A percentile compares a stretch with the other conserved stretches of the same genome.
Evolutionary conservation across 2,797 vertebrate species (phyloP).

Genomic region (Lacerta bilineata): DNA sequence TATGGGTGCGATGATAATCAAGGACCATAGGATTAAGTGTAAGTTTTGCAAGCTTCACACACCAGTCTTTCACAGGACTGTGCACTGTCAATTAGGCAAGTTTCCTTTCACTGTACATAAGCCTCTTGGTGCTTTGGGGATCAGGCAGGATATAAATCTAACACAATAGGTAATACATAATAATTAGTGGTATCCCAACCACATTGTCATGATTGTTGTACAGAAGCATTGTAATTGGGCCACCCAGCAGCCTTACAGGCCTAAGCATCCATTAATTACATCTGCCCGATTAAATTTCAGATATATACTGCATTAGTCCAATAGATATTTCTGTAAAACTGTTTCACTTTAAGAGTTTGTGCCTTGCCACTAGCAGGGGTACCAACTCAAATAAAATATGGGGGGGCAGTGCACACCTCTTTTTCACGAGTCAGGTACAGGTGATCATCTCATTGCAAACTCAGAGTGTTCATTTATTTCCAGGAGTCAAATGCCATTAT

Average conservation of each 20-base stretch:
- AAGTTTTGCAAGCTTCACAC: not conserved
- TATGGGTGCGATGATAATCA: not conserved
- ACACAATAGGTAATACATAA: not conserved
- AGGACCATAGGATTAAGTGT: not conserved
- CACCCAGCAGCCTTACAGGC: not conserved
- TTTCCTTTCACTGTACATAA: not conserved
- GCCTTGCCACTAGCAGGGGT: not conserved
- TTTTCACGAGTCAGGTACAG: not conserved
- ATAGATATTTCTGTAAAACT: not conserved
- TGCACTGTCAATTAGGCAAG: not conserved
- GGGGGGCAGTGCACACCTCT: no score
- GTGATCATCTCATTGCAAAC: not conserved
- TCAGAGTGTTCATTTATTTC: not conserved
- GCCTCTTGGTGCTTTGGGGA: not conserved
- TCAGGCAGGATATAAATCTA: not conserved
- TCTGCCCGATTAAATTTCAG: not conserved
- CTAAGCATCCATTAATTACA: not conserved
- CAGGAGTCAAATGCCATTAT: not conserved
- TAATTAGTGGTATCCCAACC: not conserved
- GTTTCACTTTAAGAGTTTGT: not conserved
- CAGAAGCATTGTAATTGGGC: not conserved
- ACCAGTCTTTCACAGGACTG: not conserved
- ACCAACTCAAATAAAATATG: not conserved
- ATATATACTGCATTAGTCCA: not conserved
- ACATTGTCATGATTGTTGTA: not conserved